phyloP scores from a whole-genome alignment of 2,888 invertebrate genomes.

The Carterocephalus palaemon region DNA sequence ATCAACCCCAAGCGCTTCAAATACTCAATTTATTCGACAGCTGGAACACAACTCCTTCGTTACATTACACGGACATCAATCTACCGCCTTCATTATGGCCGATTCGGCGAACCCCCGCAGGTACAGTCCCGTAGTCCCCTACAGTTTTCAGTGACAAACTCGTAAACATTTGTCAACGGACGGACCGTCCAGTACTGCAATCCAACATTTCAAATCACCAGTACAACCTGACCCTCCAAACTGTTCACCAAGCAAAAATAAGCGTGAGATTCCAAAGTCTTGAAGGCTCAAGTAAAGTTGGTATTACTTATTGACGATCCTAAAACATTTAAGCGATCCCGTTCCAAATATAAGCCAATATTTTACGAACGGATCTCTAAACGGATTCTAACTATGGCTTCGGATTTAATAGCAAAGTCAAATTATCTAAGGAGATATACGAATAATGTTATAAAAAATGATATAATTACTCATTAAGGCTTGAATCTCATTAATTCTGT shows the following conservation, averaged over 20 bases:
- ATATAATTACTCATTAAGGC: no score
- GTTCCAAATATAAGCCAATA: slow-evolving; percentile 78
- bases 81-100: slow-evolving; percentile 57
- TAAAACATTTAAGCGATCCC: slow-evolving; percentile 75
- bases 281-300: slow-evolving; percentile 42
- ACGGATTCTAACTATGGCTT: slow-evolving; percentile 38
- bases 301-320: slow-evolving; percentile 76
- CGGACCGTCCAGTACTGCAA: slow-evolving; percentile 66
- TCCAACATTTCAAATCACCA: slow-evolving; percentile 56
- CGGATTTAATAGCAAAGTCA: no score
- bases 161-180: slow-evolving; percentile 76
- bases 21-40: slow-evolving; percentile 22
- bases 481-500: no score
- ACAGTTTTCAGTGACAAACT: slow-evolving; percentile 71
- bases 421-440: no score
- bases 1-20: slow-evolving; percentile 17
- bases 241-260: slow-evolving; percentile 19
- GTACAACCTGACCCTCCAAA: slow-evolving; percentile 39
- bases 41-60: slow-evolving; percentile 23
- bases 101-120: slow-evolving; percentile 50
- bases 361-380: slow-evolving; percentile 75
- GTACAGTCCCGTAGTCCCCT: slow-evolving; percentile 49
- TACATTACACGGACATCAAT: slow-evolving; percentile 42
- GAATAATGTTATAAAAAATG: no score
- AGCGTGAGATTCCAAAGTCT: neutral